Percentiles rank a stretch among this genome's conserved stretches.
phyloP scores from a whole-genome alignment of 2,888 invertebrate genomes.

The Euproctis similis region DNA sequence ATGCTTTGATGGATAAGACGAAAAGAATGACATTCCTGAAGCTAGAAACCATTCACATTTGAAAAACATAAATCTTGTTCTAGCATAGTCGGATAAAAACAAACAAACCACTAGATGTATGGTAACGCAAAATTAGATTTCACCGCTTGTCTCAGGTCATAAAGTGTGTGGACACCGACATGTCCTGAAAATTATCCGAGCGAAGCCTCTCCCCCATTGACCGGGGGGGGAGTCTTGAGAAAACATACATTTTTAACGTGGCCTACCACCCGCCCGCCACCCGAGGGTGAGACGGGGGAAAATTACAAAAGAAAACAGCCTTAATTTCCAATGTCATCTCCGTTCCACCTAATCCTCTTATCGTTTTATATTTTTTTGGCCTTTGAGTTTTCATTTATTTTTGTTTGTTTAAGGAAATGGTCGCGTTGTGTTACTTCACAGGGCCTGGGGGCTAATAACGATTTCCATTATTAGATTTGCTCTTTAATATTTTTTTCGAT shows the following conservation, averaged over 20 bases:
- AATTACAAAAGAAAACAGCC: conserved; percentile 76
- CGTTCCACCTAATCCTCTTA: conserved; percentile 75
- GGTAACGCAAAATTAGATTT: conserved; percentile 27
- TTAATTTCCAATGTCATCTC: conserved; percentile 77
- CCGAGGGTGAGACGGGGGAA: conserved; percentile 62
- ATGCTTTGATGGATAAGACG: too few relatives aligned
- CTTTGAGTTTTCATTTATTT: conserved; percentile 75
- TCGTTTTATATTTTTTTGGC: conserved; percentile 72
- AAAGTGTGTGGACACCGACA: conserved; percentile 45
- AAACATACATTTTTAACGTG: conserved; percentile 72
- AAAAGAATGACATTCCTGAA: too few relatives aligned
- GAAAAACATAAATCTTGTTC: too few relatives aligned
- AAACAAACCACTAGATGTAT: conserved; percentile 13
- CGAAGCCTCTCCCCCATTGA: conserved; percentile 37
- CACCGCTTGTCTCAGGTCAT: conserved; percentile 32
- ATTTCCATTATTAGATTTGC: too few relatives aligned
- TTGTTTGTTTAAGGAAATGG: conserved; percentile 71
- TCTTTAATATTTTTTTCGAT: too few relatives aligned
- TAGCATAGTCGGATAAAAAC: conserved; percentile 2
- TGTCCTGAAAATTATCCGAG: conserved; percentile 53
- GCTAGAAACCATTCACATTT: too few relatives aligned
- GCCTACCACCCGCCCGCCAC: conserved; percentile 31
- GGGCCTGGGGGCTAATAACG: too few relatives aligned
- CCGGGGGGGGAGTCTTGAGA: conserved; percentile 42
- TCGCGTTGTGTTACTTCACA: conserved; percentile 28